Percentiles rank a stretch among this genome's conserved stretches.
These are phyloP conservation scores for Tribolium castaneum DNA, from an alignment of 1,140 invertebrate species.

Conservation along the genomic window DNA sequence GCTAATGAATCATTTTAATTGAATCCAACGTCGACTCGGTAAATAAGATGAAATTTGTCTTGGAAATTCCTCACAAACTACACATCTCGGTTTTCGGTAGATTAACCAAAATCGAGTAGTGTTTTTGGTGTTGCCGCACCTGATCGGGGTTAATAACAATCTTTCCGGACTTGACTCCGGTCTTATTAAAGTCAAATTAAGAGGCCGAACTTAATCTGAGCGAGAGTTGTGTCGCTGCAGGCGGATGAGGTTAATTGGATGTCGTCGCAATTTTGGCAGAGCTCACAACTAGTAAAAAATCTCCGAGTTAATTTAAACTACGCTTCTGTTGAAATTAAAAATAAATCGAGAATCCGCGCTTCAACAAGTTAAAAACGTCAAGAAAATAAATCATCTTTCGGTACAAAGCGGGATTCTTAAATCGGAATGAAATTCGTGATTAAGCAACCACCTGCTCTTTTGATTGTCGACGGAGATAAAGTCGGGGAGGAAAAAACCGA, in stretches of 20 bases:
- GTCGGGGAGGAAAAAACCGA: neutral
- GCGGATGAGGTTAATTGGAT: conserved; percentile 11
- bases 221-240: neutral
- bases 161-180: neutral
- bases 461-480: neutral
- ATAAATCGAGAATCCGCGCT: neutral
- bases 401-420: neutral
- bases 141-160: neutral
- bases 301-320: neutral
- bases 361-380: neutral
- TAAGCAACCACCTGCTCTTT: conserved; percentile 26
- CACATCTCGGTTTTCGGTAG: conserved; percentile 20
- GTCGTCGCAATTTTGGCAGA: neutral
- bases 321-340: conserved; percentile 2
- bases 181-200: neutral
- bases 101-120: neutral
- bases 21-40: conserved; percentile 3
- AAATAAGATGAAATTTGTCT: conserved; percentile 32
- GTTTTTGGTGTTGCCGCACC: neutral
- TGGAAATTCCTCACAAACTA: conserved; percentile 18
- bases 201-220: neutral
- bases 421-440: conserved; percentile 11
- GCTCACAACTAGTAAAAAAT: neutral
- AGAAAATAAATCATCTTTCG: neutral
- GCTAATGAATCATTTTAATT: conserved; percentile 36